Evolutionary conservation across 92 coral and sea anemone genomes (phyloP), one percentile per base, ranked within the genome.

Genomic region (Actinernus sp.): DNA sequence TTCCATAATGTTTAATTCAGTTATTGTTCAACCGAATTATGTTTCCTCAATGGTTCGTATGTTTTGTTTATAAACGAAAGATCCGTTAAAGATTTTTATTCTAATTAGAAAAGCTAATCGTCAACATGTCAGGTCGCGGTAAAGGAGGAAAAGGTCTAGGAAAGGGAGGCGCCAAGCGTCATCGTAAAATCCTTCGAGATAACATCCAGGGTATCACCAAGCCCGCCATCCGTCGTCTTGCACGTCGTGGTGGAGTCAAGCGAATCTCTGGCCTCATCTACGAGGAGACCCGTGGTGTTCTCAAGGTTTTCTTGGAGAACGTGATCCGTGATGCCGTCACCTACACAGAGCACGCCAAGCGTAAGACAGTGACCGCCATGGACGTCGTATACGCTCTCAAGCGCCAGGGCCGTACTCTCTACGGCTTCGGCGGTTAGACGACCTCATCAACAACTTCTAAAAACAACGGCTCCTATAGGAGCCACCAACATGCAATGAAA

Each of bases 111-210:
- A n/a, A n/a, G n/a, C n/a, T n/a, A n/a, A n/a, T n/a, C n/a, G n/a
- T n/a, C n/a, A 60, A 21, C 0, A 87, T n/a, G n/a, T n/a, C n/a
- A n/a, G n/a, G n/a, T n/a, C n/a, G n/a, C n/a, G n/a, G n/a, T n/a
- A n/a, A n/a, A 62, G 93, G 93, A 62, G 93, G 93, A 58, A 88
- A 88, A 84, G 96, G 96, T 72, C 91, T 88, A 30, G 96, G 96
- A 67, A 88, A 88, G 68, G 96, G 96, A 84, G 96, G 96, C 81
- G 96, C 96, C 81, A 88, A 88, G 88, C 96, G 96, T 88, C 92
- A 86, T 63, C 84, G 92, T 31, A 86, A 80, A 58, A 66, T 76
- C 39, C 65, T 55, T 26, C 65, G 74, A 5, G 79, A 80, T 22
- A 71, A 78, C 85, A 81, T 87, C 77, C 92, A 87, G 73, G 88